A percentile compares a stretch with the other conserved stretches of the same genome.
phyloP scores from a whole-genome alignment of 1,140 invertebrate species.

The Drosophila nigromelanica region DNA sequence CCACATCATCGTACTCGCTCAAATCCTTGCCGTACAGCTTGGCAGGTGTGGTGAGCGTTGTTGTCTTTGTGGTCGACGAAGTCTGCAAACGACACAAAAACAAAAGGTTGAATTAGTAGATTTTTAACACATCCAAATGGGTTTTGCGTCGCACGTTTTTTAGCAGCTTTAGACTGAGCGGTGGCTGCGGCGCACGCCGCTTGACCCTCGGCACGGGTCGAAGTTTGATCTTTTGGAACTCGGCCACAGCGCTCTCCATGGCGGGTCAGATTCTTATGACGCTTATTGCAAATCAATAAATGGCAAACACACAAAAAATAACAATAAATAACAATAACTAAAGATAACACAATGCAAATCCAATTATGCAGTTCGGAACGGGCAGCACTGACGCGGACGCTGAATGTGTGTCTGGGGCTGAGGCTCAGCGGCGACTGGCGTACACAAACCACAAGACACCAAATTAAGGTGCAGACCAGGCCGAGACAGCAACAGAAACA shows the following conservation, averaged over 20 bases:
- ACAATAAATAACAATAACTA: slow-evolving; percentile 43
- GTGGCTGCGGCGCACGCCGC: slow-evolving; percentile 70
- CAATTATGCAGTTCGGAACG: slow-evolving; percentile 65
- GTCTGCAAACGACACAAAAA: slow-evolving; percentile 87
- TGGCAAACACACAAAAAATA: slow-evolving; percentile 12
- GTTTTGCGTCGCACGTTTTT: slow-evolving; percentile 58
- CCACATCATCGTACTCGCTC: slow-evolving; percentile 96
- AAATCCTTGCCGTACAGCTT: slow-evolving; percentile 97
- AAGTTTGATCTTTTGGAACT: slow-evolving; percentile 78
- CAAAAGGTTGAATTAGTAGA: slow-evolving; percentile 14
- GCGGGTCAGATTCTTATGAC: slow-evolving; percentile 20
- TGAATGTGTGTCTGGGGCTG: slow-evolving; percentile 56
- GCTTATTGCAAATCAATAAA: slow-evolving; percentile 39
- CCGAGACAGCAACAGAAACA: slow-evolving; percentile 43
- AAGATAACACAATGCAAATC: slow-evolving; percentile 64
- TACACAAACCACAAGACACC: slow-evolving; percentile 56
- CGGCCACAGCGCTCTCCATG: slow-evolving; percentile 69
- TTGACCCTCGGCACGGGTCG: slow-evolving; percentile 77
- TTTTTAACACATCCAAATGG: slow-evolving; percentile 25
- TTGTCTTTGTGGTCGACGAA: slow-evolving; percentile 92
- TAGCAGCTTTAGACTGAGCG: slow-evolving; percentile 49
- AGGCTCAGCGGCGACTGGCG: slow-evolving; percentile 64
- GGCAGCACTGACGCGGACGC: slow-evolving; percentile 15
- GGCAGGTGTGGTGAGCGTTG: slow-evolving; percentile 93
- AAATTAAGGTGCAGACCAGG: slow-evolving; percentile 55